Evolutionary conservation across 2,113 vertebrate genomes (phyloP).

Genomic region (Carassius gibelio): DNA sequence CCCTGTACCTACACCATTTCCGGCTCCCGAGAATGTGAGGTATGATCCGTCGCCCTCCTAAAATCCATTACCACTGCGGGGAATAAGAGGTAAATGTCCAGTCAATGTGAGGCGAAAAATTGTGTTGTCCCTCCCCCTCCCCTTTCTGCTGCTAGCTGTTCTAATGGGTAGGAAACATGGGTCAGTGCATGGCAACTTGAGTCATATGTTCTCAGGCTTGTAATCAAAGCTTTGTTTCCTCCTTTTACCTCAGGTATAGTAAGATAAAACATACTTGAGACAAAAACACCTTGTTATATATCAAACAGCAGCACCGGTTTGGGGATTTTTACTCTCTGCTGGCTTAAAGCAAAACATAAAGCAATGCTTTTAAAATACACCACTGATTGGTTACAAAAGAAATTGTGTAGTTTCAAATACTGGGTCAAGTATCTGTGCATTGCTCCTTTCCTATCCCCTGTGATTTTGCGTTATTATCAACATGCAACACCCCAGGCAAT

Average conservation of each 20-base stretch:
- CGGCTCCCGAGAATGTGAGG: constrained; percentile 99
- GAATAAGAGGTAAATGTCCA: constrained; percentile 95
- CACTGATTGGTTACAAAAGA: constrained; percentile 31
- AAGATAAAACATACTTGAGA: constrained; percentile 45
- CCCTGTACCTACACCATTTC: constrained; percentile 98
- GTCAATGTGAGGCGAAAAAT: constrained; percentile 64
- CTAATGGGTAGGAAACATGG: constrained; percentile 66
- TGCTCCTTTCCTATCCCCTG: constrained; percentile 67
- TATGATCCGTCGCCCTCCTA: constrained; percentile 96
- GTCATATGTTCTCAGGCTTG: constrained; percentile 58
- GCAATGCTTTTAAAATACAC: constrained; percentile 40
- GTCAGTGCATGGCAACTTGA: constrained; percentile 72
- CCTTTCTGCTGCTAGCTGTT: constrained; percentile 40
- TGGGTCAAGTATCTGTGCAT: constrained; percentile 71
- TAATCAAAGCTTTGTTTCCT: constrained; percentile 51
- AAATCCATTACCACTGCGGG: constrained; percentile 92
- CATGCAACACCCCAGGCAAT: constrained; percentile 51
- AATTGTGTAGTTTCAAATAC: constrained; percentile 36
- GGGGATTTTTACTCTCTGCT: background rate
- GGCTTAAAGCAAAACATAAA: background rate
- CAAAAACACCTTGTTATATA: constrained; percentile 1
- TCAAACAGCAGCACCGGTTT: constrained; percentile 26
- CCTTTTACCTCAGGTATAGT: constrained; percentile 61
- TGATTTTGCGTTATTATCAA: constrained; percentile 60
- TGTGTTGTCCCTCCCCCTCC: constrained; percentile 23